Base-by-base conservation (phyloP, 2,113 vertebrate genomes). In the Dunckerocampus dactyliophorus region DNA sequence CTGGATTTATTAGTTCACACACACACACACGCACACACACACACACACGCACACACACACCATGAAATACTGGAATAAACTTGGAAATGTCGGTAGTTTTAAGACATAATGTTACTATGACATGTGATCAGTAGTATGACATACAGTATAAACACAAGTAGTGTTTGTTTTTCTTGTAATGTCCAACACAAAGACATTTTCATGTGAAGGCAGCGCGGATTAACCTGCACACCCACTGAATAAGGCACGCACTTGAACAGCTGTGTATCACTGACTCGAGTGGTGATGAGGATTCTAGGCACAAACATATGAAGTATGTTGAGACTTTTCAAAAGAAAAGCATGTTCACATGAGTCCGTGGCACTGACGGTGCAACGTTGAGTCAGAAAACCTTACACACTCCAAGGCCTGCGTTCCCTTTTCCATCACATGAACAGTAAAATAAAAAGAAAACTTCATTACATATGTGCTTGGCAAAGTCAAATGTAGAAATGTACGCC, bases 1-100 rank as follows among this genome's bases (percentile, higher is more conserved):
- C 20, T 31, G 47, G 12, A 21, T 51, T 14, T 56, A 42, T 56
- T 56, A 56, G 39, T 56, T 56, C 6, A 14, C 24, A 54, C 52
- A 54, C 28, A 55, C 52, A 56, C 13, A 28, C 53, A n/a, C n/a
- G n/a, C n/a, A n/a, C n/a, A n/a, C 6, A 14, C 24, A 54, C 52
- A 54, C 28, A 55, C 52, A 56, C 13, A 28, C 53, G n/a, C 6
- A 14, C 24, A 54, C 52, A 54, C 28, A 55, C 52, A 56, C 13
- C 53, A 43, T 56, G 14, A 20, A 56, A 56, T 56, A 56, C 37
- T 56, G 54, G 37, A 37, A 42, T 37, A 56, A 42, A 43, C 11
- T 14, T 43, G 39, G 11, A 43, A 43, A 13, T 43, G 13, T 39
- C 9, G 37, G 4, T 43, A 34, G 4, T 7, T 12, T 43, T 43